phyloP scores from a whole-genome alignment of 2,888 invertebrate genomes.

The Rutpela maculata region DNA sequence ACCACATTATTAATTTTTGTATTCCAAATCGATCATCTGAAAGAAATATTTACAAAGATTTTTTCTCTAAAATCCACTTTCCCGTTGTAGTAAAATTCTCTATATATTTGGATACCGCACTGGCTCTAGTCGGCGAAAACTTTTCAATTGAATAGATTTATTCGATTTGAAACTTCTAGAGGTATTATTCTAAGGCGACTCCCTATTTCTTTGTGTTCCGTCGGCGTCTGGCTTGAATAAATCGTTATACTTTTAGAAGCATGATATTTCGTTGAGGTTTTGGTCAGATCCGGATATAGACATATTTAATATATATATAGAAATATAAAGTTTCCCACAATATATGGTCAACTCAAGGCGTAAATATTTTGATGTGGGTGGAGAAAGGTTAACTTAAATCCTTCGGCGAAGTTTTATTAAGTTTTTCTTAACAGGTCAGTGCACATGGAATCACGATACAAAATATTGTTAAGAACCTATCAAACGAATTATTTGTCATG shows the following conservation, averaged over 20 bases:
- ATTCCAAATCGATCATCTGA: no score
- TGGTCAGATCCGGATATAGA: conserved; percentile 6
- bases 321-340: no score
- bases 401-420: no score
- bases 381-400: no score
- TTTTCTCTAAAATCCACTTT: not conserved
- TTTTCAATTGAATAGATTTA: conserved; percentile 21
- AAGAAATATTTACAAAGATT: no score
- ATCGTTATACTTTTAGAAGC: conserved; percentile 16
- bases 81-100: not conserved
- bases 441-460: no score
- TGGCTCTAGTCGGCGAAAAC: not conserved
- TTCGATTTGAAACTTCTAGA: conserved; percentile 8
- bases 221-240: conserved; percentile 16
- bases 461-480: no score
- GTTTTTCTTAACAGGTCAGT: no score
- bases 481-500: no score
- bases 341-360: no score
- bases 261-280: not conserved
- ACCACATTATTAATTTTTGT: no score
- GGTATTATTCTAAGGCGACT: conserved; percentile 1
- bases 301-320: not conserved
- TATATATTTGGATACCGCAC: not conserved
- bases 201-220: conserved; percentile 6
- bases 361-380: no score